A percentile compares a stretch with the other conserved stretches of the same genome.
Conservation (phyloP, 2,113 vertebrate genomes). For the Datnioides undecimradiatus region DNA sequence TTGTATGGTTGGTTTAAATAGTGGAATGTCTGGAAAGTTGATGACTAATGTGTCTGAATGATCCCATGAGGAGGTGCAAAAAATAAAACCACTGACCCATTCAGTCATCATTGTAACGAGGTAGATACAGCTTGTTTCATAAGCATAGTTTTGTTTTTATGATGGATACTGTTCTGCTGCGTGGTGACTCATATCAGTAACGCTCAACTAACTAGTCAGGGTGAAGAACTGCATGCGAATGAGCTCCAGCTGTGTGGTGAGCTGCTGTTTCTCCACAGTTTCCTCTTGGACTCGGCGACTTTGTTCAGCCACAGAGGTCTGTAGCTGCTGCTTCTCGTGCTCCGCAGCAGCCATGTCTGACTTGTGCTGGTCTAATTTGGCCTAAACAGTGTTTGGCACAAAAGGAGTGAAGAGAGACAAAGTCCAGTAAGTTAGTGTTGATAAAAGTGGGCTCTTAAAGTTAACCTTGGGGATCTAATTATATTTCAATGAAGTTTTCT, state of each 20-base stretch:
- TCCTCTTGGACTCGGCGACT: conserved; percentile 76
- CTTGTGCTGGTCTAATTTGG: conserved; percentile 80
- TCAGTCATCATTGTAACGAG: neutral
- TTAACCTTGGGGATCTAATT: neutral
- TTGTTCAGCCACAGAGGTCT: conserved; percentile 78
- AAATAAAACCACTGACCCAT: neutral
- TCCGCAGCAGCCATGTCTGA: conserved; percentile 79
- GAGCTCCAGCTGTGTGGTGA: conserved; percentile 80
- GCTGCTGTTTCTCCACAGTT: conserved; percentile 82
- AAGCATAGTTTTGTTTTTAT: neutral
- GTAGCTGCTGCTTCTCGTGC: conserved; percentile 79
- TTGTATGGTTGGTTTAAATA: neutral
- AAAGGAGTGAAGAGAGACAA: conserved; percentile 5
- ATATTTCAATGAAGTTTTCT: neutral
- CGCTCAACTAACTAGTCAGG: conserved; percentile 82
- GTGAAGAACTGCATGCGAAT: conserved; percentile 70
- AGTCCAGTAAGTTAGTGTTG: neutral
- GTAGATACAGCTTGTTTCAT: neutral
- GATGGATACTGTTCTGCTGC: neutral
- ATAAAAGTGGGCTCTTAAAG: neutral
- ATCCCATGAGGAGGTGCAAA: neutral
- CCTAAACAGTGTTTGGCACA: conserved; percentile 66
- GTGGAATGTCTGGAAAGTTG: neutral
- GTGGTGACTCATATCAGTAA: neutral
- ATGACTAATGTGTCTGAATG: neutral